Conservation (phyloP, 2,888 invertebrate species). For the Tenthredo amoena region DNA sequence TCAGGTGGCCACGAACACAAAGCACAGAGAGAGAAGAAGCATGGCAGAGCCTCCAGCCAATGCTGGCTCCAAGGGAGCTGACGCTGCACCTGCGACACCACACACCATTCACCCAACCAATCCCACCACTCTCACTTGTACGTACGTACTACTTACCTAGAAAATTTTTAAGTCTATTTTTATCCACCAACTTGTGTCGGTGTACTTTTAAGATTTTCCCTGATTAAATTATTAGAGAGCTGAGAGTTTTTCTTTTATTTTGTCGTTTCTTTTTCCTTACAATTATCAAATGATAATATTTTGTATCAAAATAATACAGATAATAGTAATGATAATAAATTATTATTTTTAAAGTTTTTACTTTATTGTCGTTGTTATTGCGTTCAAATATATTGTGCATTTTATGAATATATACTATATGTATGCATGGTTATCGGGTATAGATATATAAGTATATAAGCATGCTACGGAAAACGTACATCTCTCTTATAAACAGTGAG, state of each 20-base stretch:
- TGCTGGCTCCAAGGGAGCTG: conserved; percentile 76
- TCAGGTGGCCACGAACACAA: conserved; percentile 78
- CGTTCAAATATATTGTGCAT: conserved; percentile 11
- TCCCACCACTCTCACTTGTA: conserved; percentile 64
- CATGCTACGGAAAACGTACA: conserved; percentile 34
- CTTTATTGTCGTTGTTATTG: conserved; percentile 7
- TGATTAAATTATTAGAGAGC: not conserved
- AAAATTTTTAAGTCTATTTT: conserved; percentile 54
- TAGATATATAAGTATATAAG: conserved; percentile 32
- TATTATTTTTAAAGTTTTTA: not conserved
- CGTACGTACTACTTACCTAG: conserved; percentile 68
- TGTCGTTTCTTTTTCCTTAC: not conserved
- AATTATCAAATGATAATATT: not conserved
- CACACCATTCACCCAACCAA: conserved; percentile 75
- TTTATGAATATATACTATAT: conserved; percentile 14
- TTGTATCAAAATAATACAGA: not conserved
- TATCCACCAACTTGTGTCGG: conserved; percentile 40
- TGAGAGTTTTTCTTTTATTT: not conserved
- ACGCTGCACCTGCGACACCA: conserved; percentile 78
- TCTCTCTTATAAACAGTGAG: conserved; percentile 13
- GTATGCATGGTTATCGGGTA: conserved; percentile 39
- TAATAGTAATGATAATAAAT: not conserved
- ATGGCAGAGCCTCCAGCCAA: conserved; percentile 77
- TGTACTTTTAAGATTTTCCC: conserved; percentile 28
- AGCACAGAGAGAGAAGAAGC: conserved; percentile 79